Evolutionary conservation across 2,797 vertebrate species (phyloP).

Genomic region (Nyctibius grandis): DNA sequence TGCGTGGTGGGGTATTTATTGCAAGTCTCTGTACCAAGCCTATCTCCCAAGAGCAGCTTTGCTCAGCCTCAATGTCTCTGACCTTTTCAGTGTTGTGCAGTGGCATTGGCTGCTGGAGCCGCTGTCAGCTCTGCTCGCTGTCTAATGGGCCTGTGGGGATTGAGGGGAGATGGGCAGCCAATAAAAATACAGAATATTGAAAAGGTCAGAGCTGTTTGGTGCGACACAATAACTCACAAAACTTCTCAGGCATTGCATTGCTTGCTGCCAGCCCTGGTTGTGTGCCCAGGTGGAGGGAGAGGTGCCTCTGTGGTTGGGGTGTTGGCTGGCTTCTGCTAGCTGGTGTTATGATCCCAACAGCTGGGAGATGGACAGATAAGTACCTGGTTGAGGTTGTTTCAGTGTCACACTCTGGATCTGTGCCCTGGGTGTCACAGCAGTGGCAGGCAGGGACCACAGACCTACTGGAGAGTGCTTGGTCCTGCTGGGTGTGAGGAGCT

Average conservation of each 20-base stretch:
- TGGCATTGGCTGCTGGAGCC: neutral
- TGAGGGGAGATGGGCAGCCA: neutral
- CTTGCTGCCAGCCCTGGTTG: neutral
- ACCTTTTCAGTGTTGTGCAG: conserved; percentile 48
- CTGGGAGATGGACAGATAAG: neutral
- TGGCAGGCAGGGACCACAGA: neutral
- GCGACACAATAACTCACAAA: neutral
- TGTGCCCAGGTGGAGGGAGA: neutral
- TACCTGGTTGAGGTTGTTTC: neutral
- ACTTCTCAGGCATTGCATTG: neutral
- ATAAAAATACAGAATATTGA: conserved; percentile 40
- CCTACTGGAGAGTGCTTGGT: neutral
- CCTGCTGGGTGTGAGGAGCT: neutral
- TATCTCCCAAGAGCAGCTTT: neutral
- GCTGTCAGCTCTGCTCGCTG: neutral
- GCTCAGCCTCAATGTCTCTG: neutral
- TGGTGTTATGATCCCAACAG: neutral
- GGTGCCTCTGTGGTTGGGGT: neutral
- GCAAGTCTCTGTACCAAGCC: neutral
- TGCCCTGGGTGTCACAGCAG: neutral
- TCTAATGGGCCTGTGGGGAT: conserved; percentile 46
- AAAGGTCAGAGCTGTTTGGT: conserved; percentile 40
- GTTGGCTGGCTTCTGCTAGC: neutral
- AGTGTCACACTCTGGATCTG: neutral
- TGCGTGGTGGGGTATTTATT: fast-evolving